Percentiles rank a stretch among this genome's conserved stretches.
phyloP scores from a whole-genome alignment of 2,888 invertebrate species.

The Tinea semifulvella region DNA sequence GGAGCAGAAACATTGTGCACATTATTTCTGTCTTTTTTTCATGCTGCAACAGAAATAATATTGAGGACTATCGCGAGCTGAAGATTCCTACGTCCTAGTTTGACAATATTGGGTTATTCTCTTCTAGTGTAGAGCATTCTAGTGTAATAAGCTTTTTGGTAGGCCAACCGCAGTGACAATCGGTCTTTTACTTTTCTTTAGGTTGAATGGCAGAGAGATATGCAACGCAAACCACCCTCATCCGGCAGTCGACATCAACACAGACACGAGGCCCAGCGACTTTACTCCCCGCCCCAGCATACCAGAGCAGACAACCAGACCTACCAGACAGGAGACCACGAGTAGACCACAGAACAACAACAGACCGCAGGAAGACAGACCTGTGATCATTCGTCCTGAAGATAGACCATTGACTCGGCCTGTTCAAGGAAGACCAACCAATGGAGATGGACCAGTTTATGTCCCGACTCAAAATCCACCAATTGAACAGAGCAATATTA shows the following conservation, averaged over 20 bases:
- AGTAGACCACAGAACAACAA: not conserved
- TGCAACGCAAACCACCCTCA: conserved; percentile 54
- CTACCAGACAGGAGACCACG: not conserved
- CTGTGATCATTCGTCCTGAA: conserved; percentile 29
- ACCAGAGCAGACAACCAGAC: not conserved
- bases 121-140: no score
- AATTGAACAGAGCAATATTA: conserved; percentile 26
- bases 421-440: conserved; percentile 29
- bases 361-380: conserved; percentile 17
- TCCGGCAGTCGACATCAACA: conserved; percentile 30
- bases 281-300: not conserved
- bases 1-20: no score
- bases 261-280: conserved; percentile 17
- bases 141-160: no score
- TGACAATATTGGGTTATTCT: no score
- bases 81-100: no score
- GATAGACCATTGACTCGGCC: conserved; percentile 34
- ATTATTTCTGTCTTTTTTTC: no score
- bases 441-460: conserved; percentile 39
- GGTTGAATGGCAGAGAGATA: conserved; percentile 68
- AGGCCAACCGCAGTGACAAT: no score
- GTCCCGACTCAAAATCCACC: conserved; percentile 33
- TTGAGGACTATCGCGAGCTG: no score
- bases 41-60: no score
- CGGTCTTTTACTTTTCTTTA: no score